Evolutionary conservation across 2,888 invertebrate species (phyloP), one percentile per base, ranked within the genome.

Genomic region (Drosophila paramelanica): DNA sequence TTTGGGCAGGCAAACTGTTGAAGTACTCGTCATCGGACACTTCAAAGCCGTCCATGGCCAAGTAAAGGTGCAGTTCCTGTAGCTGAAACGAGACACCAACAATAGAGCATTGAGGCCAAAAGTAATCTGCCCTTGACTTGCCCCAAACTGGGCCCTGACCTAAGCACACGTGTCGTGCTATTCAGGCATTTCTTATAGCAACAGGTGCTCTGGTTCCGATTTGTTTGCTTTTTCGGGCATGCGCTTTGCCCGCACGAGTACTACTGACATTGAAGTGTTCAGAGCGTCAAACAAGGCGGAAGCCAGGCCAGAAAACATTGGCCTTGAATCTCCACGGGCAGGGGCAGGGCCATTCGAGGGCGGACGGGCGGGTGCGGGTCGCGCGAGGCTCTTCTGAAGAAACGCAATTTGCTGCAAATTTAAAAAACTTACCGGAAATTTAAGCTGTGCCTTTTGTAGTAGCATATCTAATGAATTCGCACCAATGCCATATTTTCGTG

Each of bases 11-110:
- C 57, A 97, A 89, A 0, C 96, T 96, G 71, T 93, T 92, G 82
- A 97, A 95, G 90, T 97, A 97, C 36, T 96, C 96, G 78, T 97
- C 96, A 81, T 95, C 96, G 46, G 95, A 94, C 17, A 96, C 94
- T 78, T 94, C 93, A 33, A 95, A 95, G 53, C 96, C 96, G 92
- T 96, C 96, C 77, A 93, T 93, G 23, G 94, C 94, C 69, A 94
- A 93, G 90, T 93, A 94, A 41, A 94, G 92, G 62, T 93, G 93
- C 83, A 94, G 93, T 53, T 92, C 85, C 72, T 83, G 73, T 49
- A 92, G 82, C 92, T 92, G 36, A 27, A 59, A 60, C 74, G 62
- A 31, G 5, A 38, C 58, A 36, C 14, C 47, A 69, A 62, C 45
- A 20, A 47, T 20, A 55, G 25, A 53, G 53, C 20, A 56, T 50